Conservation (phyloP, 2,113 vertebrate genomes). For the Phycodurus eques region DNA sequence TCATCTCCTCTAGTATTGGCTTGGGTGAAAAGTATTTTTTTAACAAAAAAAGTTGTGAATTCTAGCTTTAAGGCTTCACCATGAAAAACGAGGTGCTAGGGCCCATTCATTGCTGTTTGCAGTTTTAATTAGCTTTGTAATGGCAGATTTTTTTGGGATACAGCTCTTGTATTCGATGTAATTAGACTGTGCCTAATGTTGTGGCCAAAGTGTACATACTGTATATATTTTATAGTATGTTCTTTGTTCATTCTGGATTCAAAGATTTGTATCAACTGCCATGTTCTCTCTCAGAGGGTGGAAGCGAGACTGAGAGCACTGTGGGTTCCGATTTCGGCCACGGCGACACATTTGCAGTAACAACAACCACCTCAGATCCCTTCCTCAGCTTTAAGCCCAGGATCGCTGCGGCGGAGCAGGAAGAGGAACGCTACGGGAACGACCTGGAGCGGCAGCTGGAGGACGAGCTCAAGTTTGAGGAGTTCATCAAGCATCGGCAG, state of each 20-base stretch:
- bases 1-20: no score
- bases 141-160: no score
- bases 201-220: no score
- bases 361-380: slow-evolving; percentile 82
- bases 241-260: neutral
- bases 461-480: slow-evolving; percentile 85
- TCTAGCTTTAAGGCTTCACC: no score
- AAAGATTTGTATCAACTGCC: neutral
- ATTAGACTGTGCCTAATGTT: no score
- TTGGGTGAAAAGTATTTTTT: no score
- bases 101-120: no score
- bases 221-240: no score
- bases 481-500: slow-evolving; percentile 86
- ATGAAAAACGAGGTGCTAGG: no score
- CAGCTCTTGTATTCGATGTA: no score
- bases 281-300: slow-evolving; percentile 74
- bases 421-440: slow-evolving; percentile 83
- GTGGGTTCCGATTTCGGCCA: slow-evolving; percentile 87
- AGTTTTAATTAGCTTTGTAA: no score
- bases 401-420: slow-evolving; percentile 41
- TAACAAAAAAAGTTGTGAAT: no score
- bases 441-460: slow-evolving; percentile 89
- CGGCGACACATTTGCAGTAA: slow-evolving; percentile 80
- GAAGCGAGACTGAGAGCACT: slow-evolving; percentile 87
- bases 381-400: slow-evolving; percentile 84